Conservation (phyloP, 1,140 invertebrate genomes). For the Drosophila persimilis region DNA sequence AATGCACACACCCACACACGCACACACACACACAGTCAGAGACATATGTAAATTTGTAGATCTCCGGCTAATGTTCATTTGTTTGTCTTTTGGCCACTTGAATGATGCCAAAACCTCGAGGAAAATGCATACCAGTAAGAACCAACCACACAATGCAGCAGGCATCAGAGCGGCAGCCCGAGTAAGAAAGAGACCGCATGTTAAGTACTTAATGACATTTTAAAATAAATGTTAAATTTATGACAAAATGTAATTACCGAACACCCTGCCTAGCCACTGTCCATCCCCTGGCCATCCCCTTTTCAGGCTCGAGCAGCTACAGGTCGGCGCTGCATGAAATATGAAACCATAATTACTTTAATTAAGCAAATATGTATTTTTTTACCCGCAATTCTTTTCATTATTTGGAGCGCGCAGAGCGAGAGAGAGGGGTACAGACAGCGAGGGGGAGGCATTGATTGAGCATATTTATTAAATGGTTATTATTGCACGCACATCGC, state of each 20-base stretch:
- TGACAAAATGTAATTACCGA: constrained; percentile 75
- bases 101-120: constrained; percentile 33
- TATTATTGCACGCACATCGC: constrained; percentile 58
- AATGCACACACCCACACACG: background rate
- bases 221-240: constrained; percentile 78
- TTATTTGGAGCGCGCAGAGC: constrained; percentile 15
- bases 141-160: background rate
- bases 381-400: constrained; percentile 50
- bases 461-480: constrained; percentile 77
- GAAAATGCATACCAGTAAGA: constrained; percentile 13
- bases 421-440: background rate
- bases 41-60: constrained; percentile 8
- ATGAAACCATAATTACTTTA: constrained; percentile 81
- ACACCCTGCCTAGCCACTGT: constrained; percentile 3
- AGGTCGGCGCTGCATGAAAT: constrained; percentile 62
- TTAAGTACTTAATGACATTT: constrained; percentile 74
- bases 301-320: constrained; percentile 16
- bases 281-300: background rate
- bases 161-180: background rate
- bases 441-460: constrained; percentile 62
- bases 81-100: constrained; percentile 23
- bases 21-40: constrained; percentile 3
- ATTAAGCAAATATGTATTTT: constrained; percentile 81
- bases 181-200: constrained; percentile 12
- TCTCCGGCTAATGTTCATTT: constrained; percentile 1